Evolutionary conservation across 2,113 vertebrate species (phyloP), one percentile per base, ranked within the genome.

Genomic region (Lanius ludovicianus): DNA sequence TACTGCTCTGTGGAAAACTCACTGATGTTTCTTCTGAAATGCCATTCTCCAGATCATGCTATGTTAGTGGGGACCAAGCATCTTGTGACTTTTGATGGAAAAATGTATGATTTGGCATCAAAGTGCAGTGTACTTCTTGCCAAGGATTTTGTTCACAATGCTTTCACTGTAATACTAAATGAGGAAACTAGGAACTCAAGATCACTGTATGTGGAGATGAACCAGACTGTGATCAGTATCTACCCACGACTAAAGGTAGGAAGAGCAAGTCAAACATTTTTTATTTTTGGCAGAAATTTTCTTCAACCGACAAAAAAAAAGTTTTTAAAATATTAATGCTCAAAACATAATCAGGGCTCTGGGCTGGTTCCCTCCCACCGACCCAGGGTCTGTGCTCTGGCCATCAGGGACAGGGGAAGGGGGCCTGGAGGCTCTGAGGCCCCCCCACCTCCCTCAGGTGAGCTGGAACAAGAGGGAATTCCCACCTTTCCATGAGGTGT

Each of bases 21-120:
- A 73, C 23, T 63, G 33, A 59, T 69, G 24, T 55, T 62, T 75
- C 57, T 89, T 64, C 82, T 91, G 39, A 55, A 20, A 62, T 77
- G n/a, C 23, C 30, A 3, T 70, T 68, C 59, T 22, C 73, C 76
- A 99, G 99, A 99, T 94, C 98, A 98, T 50, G 98, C 98, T 11
- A 42, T 99, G 86, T 68, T 99, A 95, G 98, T 98, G 7, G 97
- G 98, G 5, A 96, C 97, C 91, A 98, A 98, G 95, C 98, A 98
- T 41, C 39, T 98, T 28, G 97, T 99, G 92, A 98, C 99, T 3
- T 99, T 99, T 52, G 98, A 99, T 15, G 98, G 99, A 13, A 97
- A 76, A 73, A 93, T 98, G 46, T 98, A 98, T 41, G 97, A 98
- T 87, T 95, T 99, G 15, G 95, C 97, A 24, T 81, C 87, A 24